A percentile compares a stretch with the other conserved stretches of the same genome.
Evolutionary conservation across 1,140 invertebrate genomes (phyloP).

Genomic region (Drosophila truncata): DNA sequence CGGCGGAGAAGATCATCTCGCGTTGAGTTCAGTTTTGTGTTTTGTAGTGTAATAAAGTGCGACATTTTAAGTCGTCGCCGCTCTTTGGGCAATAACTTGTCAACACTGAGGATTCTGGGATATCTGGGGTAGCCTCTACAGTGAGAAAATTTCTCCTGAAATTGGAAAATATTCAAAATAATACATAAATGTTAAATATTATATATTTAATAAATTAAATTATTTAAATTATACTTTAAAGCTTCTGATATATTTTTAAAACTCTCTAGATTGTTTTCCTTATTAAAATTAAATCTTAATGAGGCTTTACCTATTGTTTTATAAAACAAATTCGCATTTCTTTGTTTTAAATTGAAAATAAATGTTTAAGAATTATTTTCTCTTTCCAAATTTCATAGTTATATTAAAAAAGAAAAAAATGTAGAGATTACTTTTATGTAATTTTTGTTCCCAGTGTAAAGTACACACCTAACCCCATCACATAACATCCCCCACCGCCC

Average conservation of each 20-base stretch:
- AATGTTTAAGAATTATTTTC: neutral
- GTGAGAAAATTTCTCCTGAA: neutral
- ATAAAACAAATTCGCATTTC: neutral
- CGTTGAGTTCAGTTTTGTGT: conserved; percentile 75
- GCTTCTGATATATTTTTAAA: neutral
- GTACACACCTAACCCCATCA: conserved; percentile 13
- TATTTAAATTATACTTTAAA: neutral
- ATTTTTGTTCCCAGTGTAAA: conserved; percentile 8
- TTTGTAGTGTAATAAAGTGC: conserved; percentile 83
- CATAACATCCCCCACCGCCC: conserved; percentile 2
- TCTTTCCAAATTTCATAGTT: neutral
- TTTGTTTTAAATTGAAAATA: neutral
- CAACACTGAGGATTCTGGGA: conserved; percentile 66
- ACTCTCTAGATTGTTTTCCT: neutral
- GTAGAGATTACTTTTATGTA: neutral
- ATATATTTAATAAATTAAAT: neutral
- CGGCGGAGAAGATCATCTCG: conserved; percentile 44
- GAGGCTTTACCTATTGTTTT: neutral
- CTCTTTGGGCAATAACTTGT: conserved; percentile 81
- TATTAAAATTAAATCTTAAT: neutral
- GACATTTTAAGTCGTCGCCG: conserved; percentile 80
- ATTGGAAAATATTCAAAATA: neutral
- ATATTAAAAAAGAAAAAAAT: neutral
- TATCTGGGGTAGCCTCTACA: conserved; percentile 29
- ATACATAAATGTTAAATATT: neutral